Evolutionary conservation across 2,888 invertebrate genomes (phyloP), one percentile per base, ranked within the genome.

Genomic region (Aplocera efformata): DNA sequence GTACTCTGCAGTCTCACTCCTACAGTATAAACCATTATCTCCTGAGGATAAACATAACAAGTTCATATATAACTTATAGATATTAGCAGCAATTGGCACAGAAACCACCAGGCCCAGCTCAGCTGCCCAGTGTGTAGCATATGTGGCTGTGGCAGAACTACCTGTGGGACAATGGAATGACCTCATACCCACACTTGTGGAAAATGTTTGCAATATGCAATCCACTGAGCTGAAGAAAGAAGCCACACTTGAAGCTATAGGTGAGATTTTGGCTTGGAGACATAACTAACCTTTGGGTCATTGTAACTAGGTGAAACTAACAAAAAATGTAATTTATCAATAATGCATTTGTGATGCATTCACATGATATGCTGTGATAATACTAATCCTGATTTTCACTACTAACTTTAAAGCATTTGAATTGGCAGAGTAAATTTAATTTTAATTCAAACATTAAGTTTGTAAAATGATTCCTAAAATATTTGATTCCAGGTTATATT

Each of bases 111-210:
- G 99, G 50, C 99, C 99, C 1, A 98, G 98, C 63, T 97, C 98
- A 34, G 99, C 99, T 5, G 99, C 99, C 1, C 99, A 99, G 80
- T 99, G 99, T 89, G 98, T 99, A 29, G 99, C 99, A 0, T 98
- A 98, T 77, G 97, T 99, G 46, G 99, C 98, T 0, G 97, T 98
- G 32, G 95, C 98, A 21, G 99, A 99, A 83, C 88, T 99, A 46
- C 96, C 98, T 0, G 93, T 94, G 32, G 92, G 94, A 40, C 93
- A 97, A 62, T 99, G 99, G 99, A 94, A 92, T 50, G 95, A 97
- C 58, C 90, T 99, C 4, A 97, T 99, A 59, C 90, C 91, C 30
- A 90, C 93, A 7, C 90, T 99, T 54, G 97, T 98, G 41, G 92
- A 91, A 75, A 98, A 98, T 90, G 97, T 99, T 40, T 95, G 96